Percentiles rank a stretch among this genome's conserved stretches.
phyloP scores from a whole-genome alignment of 2,797 vertebrate genomes.

The Neomorphus geoffroyi region DNA sequence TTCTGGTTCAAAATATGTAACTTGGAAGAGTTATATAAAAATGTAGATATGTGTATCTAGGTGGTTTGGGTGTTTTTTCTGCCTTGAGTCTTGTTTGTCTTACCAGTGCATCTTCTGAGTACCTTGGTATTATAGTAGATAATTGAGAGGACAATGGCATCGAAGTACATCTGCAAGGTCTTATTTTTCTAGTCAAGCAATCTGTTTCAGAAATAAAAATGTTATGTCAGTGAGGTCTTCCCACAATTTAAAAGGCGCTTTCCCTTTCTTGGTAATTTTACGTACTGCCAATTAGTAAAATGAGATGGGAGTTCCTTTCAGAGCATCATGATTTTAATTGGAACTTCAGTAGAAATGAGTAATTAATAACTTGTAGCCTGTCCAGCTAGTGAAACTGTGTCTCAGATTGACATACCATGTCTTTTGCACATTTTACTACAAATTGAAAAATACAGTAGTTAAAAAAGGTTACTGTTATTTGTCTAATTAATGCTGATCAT shows the following conservation, averaged over 20 bases:
- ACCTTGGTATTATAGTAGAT: neutral
- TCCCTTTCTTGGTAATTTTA: conserved; percentile 13
- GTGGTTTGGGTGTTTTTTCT: neutral
- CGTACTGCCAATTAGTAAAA: conserved; percentile 15
- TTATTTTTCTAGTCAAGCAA: neutral
- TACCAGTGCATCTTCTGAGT: neutral
- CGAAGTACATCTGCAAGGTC: neutral
- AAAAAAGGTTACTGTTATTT: neutral
- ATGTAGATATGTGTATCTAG: neutral
- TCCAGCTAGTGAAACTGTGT: neutral
- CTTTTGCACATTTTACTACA: neutral
- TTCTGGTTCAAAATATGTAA: neutral
- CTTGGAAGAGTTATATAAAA: neutral
- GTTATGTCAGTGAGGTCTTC: neutral
- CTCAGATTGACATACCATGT: neutral
- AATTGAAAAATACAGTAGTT: neutral
- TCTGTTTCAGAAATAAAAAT: neutral
- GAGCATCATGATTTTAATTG: conserved; percentile 16
- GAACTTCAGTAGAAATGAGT: conserved; percentile 17
- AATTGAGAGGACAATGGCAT: neutral
- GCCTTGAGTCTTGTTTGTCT: neutral
- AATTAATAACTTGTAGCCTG: conserved; percentile 39
- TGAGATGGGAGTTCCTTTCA: conserved; percentile 11
- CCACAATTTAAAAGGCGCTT: conserved; percentile 1
- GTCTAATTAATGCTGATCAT: neutral